These are phyloP conservation scores for Heterotis niloticus DNA, from an alignment of 2,113 vertebrate species.

Conservation along the genomic window DNA sequence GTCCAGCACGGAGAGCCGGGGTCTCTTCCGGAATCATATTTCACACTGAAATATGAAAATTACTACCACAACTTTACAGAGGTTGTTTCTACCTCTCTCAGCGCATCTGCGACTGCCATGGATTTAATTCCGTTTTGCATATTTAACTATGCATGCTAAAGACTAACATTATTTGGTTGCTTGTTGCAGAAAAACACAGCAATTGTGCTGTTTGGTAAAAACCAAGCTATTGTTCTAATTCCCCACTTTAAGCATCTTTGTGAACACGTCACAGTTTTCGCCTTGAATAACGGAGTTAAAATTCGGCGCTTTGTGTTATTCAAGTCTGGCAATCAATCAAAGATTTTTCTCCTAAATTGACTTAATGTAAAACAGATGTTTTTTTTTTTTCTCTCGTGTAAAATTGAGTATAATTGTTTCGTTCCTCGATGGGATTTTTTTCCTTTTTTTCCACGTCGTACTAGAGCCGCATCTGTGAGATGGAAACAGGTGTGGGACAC, in stretches of 20 bases:
- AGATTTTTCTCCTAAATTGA: constrained; percentile 55
- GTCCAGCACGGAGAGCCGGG: too few species aligned
- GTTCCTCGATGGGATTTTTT: constrained; percentile 79
- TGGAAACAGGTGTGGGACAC: constrained; percentile 85
- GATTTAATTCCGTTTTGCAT: too few species aligned
- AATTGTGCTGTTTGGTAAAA: neutral
- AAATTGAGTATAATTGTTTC: constrained; percentile 87
- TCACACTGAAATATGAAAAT: too few species aligned
- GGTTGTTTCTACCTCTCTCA: too few species aligned
- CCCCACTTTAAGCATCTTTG: neutral
- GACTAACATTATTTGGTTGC: too few species aligned
- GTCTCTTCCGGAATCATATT: too few species aligned
- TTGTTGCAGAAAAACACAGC: too few species aligned
- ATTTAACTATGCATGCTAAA: too few species aligned
- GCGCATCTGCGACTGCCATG: too few species aligned
- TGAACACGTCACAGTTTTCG: constrained; percentile 21
- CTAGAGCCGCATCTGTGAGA: constrained; percentile 74
- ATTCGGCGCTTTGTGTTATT: constrained; percentile 43
- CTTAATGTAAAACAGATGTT: constrained; percentile 82
- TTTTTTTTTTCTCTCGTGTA: constrained; percentile 58
- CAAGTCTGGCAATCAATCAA: constrained; percentile 44
- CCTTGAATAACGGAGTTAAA: constrained; percentile 25
- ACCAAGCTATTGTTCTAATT: neutral
- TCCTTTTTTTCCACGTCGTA: constrained; percentile 36
- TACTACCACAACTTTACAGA: too few species aligned